phyloP scores from a whole-genome alignment of 2,888 invertebrate species.

The Tubiluchus corallicola region DNA sequence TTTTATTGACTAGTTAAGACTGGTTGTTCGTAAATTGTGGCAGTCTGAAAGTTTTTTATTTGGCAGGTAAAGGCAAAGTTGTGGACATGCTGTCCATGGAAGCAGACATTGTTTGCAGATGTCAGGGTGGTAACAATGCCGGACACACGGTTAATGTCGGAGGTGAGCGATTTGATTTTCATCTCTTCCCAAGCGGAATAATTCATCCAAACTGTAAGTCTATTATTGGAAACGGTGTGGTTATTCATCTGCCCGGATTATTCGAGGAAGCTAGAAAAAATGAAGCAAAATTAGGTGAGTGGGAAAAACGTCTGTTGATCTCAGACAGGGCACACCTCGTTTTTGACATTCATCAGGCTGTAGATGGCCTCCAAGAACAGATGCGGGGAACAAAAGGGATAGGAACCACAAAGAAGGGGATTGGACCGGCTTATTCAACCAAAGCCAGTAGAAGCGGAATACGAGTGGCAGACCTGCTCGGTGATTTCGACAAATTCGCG shows the following conservation, averaged over 20 bases:
- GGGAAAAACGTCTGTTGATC: constrained; percentile 65
- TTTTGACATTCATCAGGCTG: constrained; percentile 34
- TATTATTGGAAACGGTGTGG: constrained; percentile 93
- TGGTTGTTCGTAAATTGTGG: background rate
- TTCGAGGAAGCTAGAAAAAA: constrained; percentile 87
- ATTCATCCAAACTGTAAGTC: constrained; percentile 76
- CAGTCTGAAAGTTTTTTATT: constrained; percentile 10
- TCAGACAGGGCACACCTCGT: constrained; percentile 76
- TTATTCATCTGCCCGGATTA: constrained; percentile 83
- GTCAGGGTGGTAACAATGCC: constrained; percentile 98
- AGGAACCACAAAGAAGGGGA: constrained; percentile 95
- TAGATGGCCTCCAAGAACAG: constrained; percentile 74
- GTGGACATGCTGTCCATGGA: constrained; percentile 81
- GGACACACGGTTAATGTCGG: constrained; percentile 96
- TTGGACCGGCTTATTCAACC: constrained; percentile 88
- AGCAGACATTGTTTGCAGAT: constrained; percentile 83
- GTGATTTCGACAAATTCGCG: constrained; percentile 65
- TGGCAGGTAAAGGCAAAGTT: constrained; percentile 93
- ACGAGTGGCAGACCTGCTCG: constrained; percentile 77
- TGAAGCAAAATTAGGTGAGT: constrained; percentile 68
- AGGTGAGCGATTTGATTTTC: constrained; percentile 87
- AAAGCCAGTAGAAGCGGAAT: constrained; percentile 90
- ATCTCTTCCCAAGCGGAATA: constrained; percentile 83
- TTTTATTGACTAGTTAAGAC: no score
- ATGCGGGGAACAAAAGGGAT: constrained; percentile 31